Conservation (phyloP, 1,140 invertebrate genomes). For the Calliphora vicina region DNA sequence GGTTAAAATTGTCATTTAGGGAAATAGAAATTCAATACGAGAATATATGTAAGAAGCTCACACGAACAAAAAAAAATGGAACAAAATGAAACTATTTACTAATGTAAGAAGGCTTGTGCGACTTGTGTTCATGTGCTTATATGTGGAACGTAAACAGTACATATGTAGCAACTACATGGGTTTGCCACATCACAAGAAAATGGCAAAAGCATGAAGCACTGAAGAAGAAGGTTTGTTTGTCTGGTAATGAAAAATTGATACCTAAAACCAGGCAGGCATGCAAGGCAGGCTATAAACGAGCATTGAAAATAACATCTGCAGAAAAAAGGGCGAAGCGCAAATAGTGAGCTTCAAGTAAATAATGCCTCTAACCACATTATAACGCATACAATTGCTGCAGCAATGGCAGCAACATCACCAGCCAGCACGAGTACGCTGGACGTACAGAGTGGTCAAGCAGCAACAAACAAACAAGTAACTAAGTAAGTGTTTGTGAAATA, state of each 20-base stretch:
- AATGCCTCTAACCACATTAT: conserved; percentile 4
- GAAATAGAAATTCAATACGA: not conserved
- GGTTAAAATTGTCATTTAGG: not conserved
- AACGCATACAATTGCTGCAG: not conserved
- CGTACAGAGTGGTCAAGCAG: not conserved
- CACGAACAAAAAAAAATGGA: no score
- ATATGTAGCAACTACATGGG: not conserved
- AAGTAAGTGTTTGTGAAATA: no score
- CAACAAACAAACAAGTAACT: not conserved
- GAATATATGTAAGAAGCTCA: no score
- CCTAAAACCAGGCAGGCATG: not conserved
- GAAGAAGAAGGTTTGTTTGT: not conserved
- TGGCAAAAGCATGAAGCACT: not conserved
- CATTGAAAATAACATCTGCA: not conserved
- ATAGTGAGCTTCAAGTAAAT: not conserved
- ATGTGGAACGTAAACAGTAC: not conserved
- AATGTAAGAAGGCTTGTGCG: not conserved
- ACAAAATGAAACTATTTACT: no score
- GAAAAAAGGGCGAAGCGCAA: not conserved
- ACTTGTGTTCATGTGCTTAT: not conserved
- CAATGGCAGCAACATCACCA: no score
- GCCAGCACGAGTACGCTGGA: not conserved
- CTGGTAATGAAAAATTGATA: not conserved
- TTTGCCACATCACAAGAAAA: not conserved
- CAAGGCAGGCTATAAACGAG: not conserved